Evolutionary conservation across 2,797 vertebrate species (phyloP), one percentile per base, ranked within the genome.

Genomic region (Epinephelus malabaricus): DNA sequence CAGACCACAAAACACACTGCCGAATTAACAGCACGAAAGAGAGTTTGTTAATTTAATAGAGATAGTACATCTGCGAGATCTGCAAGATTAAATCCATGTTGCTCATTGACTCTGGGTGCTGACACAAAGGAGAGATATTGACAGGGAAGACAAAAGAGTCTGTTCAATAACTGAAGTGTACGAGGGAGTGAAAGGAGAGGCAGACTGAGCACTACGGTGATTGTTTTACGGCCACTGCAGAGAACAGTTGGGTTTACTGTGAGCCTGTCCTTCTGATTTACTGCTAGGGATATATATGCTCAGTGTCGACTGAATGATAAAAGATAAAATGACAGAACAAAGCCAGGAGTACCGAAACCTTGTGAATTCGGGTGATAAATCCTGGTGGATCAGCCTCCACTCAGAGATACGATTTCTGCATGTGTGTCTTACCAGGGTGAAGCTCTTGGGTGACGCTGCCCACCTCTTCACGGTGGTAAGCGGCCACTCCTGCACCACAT

Each of bases 371-470:
- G 5, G 17, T 50, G 18, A 11, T 68, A n/a, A 82, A 54, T 64
- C 49, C 25, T 60, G 40, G 13, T 15, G n/a, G 15, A 49, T 45
- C 10, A 17, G 38, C 1, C 25, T 81, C 5, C 27, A 70, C 38
- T 15, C 15, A 47, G n/a, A 13, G 53, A 25, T 27, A 9, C 19
- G 5, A 19, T 38, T 55, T 19, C 10, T 46, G 49, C 9, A 12
- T n/a, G 61, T 18, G 21, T 0, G 14, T 34, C 86, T 88, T 97
- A 99, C 98, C 97, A 99, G 93, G 11, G 98, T 99, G 93, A 99
- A 99, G 93, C 98, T 99, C 94, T 99, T 99, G 49, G 98, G 98
- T 0, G 98, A 99, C 2, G 98, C 98, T 0, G 98, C 98, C 98
- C 98, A 99, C 93, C 98, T 97, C 94, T 99, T 99, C 68, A 99